Evolutionary conservation across 2,113 vertebrate species (phyloP).

Genomic region (Sprattus sprattus): DNA sequence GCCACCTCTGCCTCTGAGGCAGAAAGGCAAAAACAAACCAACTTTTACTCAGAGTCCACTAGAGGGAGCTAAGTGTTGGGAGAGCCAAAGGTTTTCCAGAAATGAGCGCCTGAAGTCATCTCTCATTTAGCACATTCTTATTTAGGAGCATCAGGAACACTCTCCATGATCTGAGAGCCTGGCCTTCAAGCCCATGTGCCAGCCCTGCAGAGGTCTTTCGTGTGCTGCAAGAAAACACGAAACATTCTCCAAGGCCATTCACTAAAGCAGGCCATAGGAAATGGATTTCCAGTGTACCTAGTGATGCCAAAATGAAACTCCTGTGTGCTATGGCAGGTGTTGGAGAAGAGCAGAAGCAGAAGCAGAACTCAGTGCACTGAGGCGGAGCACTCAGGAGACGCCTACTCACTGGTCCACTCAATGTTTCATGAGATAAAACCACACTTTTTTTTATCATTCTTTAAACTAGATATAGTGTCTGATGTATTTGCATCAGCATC

Average conservation of each 20-base stretch:
- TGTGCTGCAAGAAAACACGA: not conserved
- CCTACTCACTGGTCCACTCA: not conserved
- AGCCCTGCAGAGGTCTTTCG: not conserved
- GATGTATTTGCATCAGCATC: not conserved
- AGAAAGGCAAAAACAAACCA: not conserved
- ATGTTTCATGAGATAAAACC: not conserved
- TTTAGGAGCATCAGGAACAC: not conserved
- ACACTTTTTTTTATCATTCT: not conserved
- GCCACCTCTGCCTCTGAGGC: not conserved
- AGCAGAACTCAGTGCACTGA: not conserved
- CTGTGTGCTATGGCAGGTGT: not conserved
- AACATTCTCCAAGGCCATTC: not conserved
- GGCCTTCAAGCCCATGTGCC: not conserved
- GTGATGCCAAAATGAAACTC: not conserved
- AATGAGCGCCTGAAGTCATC: constrained; percentile 26
- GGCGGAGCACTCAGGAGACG: not conserved
- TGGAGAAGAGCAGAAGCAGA: not conserved
- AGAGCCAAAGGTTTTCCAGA: not conserved
- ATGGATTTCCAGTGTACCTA: constrained; percentile 3
- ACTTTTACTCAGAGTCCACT: constrained; percentile 31
- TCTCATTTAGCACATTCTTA: constrained; percentile 32
- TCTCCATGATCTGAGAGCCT: not conserved
- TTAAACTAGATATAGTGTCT: not conserved
- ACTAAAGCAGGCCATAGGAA: not conserved
- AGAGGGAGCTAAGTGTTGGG: constrained; percentile 44